Percentiles rank a stretch among this genome's conserved stretches.
These are phyloP conservation scores for Stenurella melanura DNA, from an alignment of 2,888 invertebrate species.

Conservation along the genomic window DNA sequence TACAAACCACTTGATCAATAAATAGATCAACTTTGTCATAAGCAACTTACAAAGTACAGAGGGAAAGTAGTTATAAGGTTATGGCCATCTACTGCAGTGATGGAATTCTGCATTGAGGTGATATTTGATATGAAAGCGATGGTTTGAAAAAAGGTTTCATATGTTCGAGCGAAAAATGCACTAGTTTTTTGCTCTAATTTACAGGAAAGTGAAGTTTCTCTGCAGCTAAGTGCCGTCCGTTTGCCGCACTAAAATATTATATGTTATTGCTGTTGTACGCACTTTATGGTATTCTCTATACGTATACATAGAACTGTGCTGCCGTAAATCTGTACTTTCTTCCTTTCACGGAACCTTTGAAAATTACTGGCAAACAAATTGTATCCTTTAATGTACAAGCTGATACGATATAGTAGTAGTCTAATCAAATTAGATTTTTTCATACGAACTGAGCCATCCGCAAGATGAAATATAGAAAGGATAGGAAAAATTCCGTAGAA, in stretches of 20 bases:
- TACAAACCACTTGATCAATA: constrained; percentile 38
- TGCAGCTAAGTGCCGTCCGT: constrained; percentile 8
- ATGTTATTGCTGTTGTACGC: constrained; percentile 12
- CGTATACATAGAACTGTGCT: neutral
- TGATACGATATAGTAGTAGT: too few species aligned
- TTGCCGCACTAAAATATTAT: constrained; percentile 18
- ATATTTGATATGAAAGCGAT: constrained; percentile 32
- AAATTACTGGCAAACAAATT: neutral
- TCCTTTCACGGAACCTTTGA: constrained; percentile 29
- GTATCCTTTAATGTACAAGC: neutral
- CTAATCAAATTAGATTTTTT: too few species aligned
- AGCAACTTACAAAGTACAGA: neutral
- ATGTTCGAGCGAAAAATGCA: constrained; percentile 16
- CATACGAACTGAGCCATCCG: too few species aligned
- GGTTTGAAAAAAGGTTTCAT: constrained; percentile 15
- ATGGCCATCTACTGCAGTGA: neutral
- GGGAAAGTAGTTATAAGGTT: constrained; percentile 38
- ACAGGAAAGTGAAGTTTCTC: constrained; percentile 39
- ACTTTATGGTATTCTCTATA: constrained; percentile 23
- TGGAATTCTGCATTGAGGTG: neutral
- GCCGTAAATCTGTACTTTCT: constrained; percentile 25
- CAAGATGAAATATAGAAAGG: too few species aligned
- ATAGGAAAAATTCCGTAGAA: too few species aligned
- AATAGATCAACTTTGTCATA: constrained; percentile 41
- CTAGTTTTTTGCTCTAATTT: constrained; percentile 34